Evolutionary conservation across 2,888 invertebrate genomes (phyloP).

Genomic region (Rhogogaster chlorosoma): DNA sequence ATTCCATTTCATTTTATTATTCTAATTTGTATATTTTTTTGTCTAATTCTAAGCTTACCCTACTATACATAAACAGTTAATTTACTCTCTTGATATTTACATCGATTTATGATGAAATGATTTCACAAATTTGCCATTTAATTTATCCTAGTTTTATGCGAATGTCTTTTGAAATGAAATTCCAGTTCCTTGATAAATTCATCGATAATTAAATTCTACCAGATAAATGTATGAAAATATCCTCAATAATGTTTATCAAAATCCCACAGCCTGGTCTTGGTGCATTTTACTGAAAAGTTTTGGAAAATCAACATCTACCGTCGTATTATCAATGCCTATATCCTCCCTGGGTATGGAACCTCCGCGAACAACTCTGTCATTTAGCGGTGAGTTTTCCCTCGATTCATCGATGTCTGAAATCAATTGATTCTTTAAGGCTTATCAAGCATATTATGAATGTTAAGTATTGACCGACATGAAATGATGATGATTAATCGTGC

Average conservation of each 20-base stretch:
- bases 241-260: constrained; percentile 54
- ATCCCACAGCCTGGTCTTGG: constrained; percentile 77
- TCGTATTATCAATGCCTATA: constrained; percentile 81
- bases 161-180: not conserved
- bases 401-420: constrained; percentile 72
- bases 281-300: constrained; percentile 83
- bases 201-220: not conserved
- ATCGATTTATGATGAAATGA: not conserved
- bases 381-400: constrained; percentile 72
- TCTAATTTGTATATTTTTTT: not conserved
- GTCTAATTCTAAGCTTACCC: not conserved
- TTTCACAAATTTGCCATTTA: not conserved
- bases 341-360: constrained; percentile 56
- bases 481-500: constrained; percentile 16
- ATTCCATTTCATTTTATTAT: not conserved
- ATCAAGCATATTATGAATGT: constrained; percentile 24
- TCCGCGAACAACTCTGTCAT: constrained; percentile 60
- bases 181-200: not conserved
- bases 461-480: not conserved
- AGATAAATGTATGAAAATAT: not conserved
- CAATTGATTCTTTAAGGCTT: not conserved
- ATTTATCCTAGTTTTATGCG: not conserved
- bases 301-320: constrained; percentile 83
- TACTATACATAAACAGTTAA: not conserved
- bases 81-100: constrained; percentile 10